phyloP scores from a whole-genome alignment of 2,888 invertebrate genomes.

The Arctia plantaginis region DNA sequence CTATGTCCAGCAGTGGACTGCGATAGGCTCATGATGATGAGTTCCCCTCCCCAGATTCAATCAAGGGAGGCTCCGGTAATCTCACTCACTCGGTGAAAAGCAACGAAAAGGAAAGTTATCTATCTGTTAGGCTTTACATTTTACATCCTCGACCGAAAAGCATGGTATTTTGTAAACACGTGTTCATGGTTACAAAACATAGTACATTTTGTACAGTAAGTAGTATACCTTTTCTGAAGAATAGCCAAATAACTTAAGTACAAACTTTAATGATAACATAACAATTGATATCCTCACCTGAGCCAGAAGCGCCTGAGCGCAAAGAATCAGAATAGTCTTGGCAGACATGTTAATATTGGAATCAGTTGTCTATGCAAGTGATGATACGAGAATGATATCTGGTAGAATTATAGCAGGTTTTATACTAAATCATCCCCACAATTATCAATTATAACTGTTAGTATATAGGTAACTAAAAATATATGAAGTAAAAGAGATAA shows the following conservation, averaged over 20 bases:
- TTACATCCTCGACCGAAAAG: neutral
- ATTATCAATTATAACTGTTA: neutral
- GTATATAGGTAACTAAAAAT: neutral
- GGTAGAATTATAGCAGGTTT: neutral
- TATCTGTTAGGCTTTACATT: neutral
- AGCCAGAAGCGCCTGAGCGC: conserved; percentile 44
- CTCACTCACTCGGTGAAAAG: too few relatives aligned
- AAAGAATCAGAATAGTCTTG: conserved; percentile 36
- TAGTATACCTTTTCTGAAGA: neutral
- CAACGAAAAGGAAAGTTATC: too few relatives aligned
- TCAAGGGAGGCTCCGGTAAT: too few relatives aligned
- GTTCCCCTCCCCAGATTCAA: too few relatives aligned
- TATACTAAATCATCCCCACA: conserved; percentile 31
- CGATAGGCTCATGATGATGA: too few relatives aligned
- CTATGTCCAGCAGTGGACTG: too few relatives aligned
- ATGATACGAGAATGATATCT: conserved; percentile 12
- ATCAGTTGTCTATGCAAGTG: conserved; percentile 30
- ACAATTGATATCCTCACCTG: conserved; percentile 34
- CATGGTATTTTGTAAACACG: neutral
- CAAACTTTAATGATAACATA: neutral
- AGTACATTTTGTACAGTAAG: neutral
- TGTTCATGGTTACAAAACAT: too few relatives aligned
- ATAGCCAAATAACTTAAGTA: neutral
- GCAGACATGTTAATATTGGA: conserved; percentile 34
- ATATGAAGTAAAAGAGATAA: conserved; percentile 8